Evolutionary conservation across 2,888 invertebrate species (phyloP).

Genomic region (Apeira syringaria): DNA sequence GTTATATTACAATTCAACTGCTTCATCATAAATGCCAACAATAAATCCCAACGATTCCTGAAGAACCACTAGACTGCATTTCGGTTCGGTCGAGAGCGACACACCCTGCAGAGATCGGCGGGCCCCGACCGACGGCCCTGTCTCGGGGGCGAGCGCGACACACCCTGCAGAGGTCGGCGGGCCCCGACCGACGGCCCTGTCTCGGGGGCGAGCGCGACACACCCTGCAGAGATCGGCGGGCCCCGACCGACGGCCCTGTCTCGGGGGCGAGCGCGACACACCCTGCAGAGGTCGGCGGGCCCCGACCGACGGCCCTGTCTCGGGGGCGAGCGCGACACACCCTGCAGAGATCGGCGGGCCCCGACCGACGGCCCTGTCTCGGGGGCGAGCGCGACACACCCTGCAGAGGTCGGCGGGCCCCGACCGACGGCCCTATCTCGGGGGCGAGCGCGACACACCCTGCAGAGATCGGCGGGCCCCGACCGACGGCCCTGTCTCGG

Average conservation of each 20-base stretch:
- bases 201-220: conserved; percentile 10
- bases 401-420: conserved; percentile 27
- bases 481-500: too few relatives aligned
- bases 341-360: conserved; percentile 28
- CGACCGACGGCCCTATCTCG: too few relatives aligned
- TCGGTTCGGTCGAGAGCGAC: conserved; percentile 11
- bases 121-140: neutral
- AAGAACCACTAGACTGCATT: too few relatives aligned
- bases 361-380: too few relatives aligned
- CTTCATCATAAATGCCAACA: too few relatives aligned
- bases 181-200: too few relatives aligned
- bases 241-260: too few relatives aligned
- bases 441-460: conserved; percentile 16
- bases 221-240: conserved; percentile 30
- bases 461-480: conserved; percentile 26
- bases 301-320: too few relatives aligned
- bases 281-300: conserved; percentile 29
- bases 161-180: conserved; percentile 30
- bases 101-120: conserved; percentile 30
- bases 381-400: conserved; percentile 15
- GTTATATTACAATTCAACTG: too few relatives aligned
- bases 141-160: conserved; percentile 11
- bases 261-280: conserved; percentile 11
- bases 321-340: conserved; percentile 14
- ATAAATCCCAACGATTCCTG: too few relatives aligned